Base-by-base conservation (phyloP, 2,113 vertebrate genomes). In the Grantiella picta region DNA sequence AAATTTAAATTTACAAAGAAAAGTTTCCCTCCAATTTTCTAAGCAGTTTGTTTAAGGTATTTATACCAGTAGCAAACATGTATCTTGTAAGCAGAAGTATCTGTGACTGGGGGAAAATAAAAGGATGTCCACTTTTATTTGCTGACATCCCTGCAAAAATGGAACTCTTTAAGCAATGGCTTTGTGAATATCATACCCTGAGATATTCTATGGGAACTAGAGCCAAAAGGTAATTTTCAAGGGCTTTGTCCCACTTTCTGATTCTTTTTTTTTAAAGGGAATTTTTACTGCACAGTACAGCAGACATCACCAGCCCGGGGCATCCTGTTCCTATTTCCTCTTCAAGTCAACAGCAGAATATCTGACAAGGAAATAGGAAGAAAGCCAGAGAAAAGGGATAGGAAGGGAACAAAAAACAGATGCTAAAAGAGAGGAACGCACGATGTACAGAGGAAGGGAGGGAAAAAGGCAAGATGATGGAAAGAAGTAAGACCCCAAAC, bases 361-460 rank as follows among this genome's bases (percentile, higher is more conserved):
- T 71, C 87, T 94, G 87, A 96, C 89, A 96, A 96, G 94, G 57
- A 59, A 96, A 71, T 61, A 95, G 61, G 40, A 94, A 84, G 63
- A 94, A 90, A 86, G 84, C 53, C 68, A 78, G 72, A 53, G 61
- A 77, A 86, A 81, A 82, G 5, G 45, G 42, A 66, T 65, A 64
- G 38, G 40, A 90, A 72, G 28, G 50, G 86, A 96, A 97, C 78
- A 92, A 52, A 94, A 97, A 96, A 86, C 93, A 96, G 95, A 96
- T 90, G 95, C 94, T 82, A 40, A 45, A 76, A 73, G 60, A 88
- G 29, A 86, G 35, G 61, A 90, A 89, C 0, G 1, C 56, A 92
- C 4, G 0, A 52, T 13, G 16, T 40, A 70, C 23, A 53, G n/a
- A 4, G 3, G 25, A 75, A 65, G 38, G 23, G 38, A n/a, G 47